These are phyloP conservation scores for Eudiplozoon nipponicum DNA, from an alignment of 2,888 invertebrate genomes.

Conservation along the genomic window DNA sequence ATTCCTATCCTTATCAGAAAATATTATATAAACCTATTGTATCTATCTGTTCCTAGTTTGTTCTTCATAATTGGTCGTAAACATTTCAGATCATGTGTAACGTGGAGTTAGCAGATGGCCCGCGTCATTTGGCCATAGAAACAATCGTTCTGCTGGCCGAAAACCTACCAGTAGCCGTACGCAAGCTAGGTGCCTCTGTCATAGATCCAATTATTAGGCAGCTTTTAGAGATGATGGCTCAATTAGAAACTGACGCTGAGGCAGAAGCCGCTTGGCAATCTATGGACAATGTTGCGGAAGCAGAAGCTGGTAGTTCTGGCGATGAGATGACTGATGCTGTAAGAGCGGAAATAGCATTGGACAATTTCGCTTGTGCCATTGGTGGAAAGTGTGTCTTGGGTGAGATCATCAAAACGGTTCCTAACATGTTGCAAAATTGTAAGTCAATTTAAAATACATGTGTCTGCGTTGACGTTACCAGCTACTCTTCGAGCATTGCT, in stretches of 20 bases:
- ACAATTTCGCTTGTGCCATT: slow-evolving; percentile 76
- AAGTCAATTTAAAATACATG: slow-evolving; percentile 17
- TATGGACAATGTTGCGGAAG: slow-evolving; percentile 37
- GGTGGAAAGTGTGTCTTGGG: slow-evolving; percentile 68
- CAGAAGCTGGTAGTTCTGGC: too few species aligned
- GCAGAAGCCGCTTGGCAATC: slow-evolving; percentile 38
- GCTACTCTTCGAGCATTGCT: background rate
- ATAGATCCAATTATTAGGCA: slow-evolving; percentile 9
- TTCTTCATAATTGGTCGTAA: too few species aligned
- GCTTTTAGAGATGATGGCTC: slow-evolving; percentile 21
- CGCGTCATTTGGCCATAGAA: slow-evolving; percentile 60
- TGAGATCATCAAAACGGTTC: slow-evolving; percentile 49
- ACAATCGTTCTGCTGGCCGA: slow-evolving; percentile 53
- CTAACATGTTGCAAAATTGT: slow-evolving; percentile 47
- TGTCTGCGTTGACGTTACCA: background rate
- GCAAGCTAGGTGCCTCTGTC: slow-evolving; percentile 41
- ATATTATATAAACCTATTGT: too few species aligned
- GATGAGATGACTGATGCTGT: slow-evolving; percentile 38
- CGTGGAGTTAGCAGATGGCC: too few species aligned
- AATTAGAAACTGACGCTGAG: slow-evolving; percentile 26
- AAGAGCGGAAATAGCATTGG: slow-evolving; percentile 73
- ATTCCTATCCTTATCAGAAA: too few species aligned
- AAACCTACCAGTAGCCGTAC: slow-evolving; percentile 72
- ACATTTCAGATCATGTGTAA: too few species aligned
- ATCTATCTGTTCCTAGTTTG: too few species aligned